Conservation (phyloP, 2,888 invertebrate species). For the Calameuta filiformis region DNA sequence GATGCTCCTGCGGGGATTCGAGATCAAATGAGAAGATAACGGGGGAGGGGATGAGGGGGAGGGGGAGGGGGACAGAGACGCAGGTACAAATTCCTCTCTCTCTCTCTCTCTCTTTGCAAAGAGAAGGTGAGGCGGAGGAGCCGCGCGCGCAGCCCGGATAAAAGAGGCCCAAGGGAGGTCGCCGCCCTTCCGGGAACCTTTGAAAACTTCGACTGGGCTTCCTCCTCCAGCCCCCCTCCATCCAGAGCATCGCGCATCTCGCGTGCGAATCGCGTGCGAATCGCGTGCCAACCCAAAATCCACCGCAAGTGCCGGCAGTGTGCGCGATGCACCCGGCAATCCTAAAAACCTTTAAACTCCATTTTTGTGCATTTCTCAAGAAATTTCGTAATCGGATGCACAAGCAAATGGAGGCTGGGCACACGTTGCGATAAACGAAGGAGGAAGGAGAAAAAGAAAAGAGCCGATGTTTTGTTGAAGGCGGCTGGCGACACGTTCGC, state of each 20-base stretch:
- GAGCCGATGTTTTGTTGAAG: slow-evolving; percentile 18
- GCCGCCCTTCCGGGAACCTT: slow-evolving; percentile 64
- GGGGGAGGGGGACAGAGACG: neutral
- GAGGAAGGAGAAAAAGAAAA: slow-evolving; percentile 7
- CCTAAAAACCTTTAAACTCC: too few relatives aligned
- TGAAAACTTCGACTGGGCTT: slow-evolving; percentile 42
- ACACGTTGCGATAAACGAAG: slow-evolving; percentile 34
- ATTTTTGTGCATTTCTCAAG: too few relatives aligned
- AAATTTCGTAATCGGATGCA: too few relatives aligned
- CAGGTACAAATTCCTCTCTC: neutral
- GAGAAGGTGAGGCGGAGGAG: slow-evolving; percentile 25
- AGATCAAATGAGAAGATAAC: too few relatives aligned
- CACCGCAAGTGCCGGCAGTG: too few relatives aligned
- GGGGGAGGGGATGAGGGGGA: neutral
- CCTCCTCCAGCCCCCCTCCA: neutral
- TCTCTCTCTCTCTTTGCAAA: slow-evolving; percentile 20
- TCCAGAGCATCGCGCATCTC: too few relatives aligned
- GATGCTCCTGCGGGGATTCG: too few relatives aligned
- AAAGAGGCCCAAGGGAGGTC: slow-evolving; percentile 61
- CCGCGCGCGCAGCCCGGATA: slow-evolving; percentile 53
- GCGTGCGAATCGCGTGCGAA: too few relatives aligned
- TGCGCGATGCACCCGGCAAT: too few relatives aligned
- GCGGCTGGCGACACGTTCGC: slow-evolving; percentile 20
- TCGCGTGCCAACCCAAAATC: too few relatives aligned
- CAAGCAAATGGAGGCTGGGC: slow-evolving; percentile 4